Evolutionary conservation across 2,113 vertebrate species (phyloP).

Genomic region (Petrocephalus zakoni): DNA sequence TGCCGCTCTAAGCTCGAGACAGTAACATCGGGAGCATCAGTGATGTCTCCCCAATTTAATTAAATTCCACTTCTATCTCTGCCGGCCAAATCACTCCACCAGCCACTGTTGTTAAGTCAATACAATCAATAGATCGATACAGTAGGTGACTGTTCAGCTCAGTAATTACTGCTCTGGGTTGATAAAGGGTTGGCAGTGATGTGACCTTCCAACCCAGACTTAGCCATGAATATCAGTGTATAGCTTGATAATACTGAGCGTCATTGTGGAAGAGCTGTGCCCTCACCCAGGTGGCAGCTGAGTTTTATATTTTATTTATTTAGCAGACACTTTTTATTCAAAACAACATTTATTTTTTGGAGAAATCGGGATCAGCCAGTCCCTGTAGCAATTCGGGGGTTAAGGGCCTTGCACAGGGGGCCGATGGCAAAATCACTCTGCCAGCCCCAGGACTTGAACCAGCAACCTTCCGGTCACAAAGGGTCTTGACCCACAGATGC

Average conservation of each 20-base stretch:
- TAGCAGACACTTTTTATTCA: neutral
- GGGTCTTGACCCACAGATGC: neutral
- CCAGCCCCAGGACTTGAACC: neutral
- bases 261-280: neutral
- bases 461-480: neutral
- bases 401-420: neutral
- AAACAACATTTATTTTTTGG: neutral
- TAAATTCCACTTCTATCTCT: neutral
- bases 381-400: neutral
- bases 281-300: neutral
- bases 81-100: neutral
- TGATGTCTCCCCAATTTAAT: neutral
- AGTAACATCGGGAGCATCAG: neutral
- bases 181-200: neutral
- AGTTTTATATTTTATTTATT: neutral
- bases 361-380: neutral
- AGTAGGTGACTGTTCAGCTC: neutral
- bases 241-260: neutral
- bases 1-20: neutral
- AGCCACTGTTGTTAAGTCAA: neutral
- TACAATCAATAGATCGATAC: slow-evolving; percentile 6
- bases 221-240: neutral
- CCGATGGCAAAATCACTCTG: neutral
- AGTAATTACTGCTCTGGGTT: slow-evolving; percentile 9
- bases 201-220: neutral